A percentile compares a stretch with the other conserved stretches of the same genome.
phyloP scores from a whole-genome alignment of 1,140 invertebrate genomes.

The Pachyrhynchus sulphureomaculatus region DNA sequence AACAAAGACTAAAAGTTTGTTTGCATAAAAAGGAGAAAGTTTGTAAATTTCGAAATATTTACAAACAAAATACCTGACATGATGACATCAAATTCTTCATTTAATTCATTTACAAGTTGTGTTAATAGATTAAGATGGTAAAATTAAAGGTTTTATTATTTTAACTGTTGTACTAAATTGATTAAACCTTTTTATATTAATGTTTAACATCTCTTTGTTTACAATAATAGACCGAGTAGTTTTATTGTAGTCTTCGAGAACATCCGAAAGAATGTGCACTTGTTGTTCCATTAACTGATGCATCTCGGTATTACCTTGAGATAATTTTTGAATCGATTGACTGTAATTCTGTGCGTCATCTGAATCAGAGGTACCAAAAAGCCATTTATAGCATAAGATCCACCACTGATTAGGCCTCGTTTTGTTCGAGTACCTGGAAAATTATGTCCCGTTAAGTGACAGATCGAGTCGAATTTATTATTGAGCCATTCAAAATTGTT shows the following conservation, averaged over 20 bases:
- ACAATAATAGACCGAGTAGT: neutral
- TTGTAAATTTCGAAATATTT: slow-evolving; percentile 4
- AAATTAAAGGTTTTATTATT: neutral
- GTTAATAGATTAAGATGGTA: slow-evolving; percentile 15
- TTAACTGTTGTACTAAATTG: neutral
- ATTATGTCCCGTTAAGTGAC: too few relatives aligned
- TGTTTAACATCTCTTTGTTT: too few relatives aligned
- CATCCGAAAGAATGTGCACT: slow-evolving; percentile 16
- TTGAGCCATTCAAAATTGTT: too few relatives aligned
- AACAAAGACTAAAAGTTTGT: neutral
- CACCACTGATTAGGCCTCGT: slow-evolving; percentile 39
- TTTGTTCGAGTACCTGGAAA: neutral
- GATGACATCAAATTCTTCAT: slow-evolving; percentile 20
- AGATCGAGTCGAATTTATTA: too few relatives aligned
- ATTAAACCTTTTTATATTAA: neutral
- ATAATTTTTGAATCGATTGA: slow-evolving; percentile 34
- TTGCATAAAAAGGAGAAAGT: neutral
- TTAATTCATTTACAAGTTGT: slow-evolving; percentile 13
- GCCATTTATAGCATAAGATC: slow-evolving; percentile 44
- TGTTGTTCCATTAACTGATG: slow-evolving; percentile 30
- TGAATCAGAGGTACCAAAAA: slow-evolving; percentile 44
- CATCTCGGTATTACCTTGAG: slow-evolving; percentile 10
- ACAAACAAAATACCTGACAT: neutral
- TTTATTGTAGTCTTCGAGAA: slow-evolving; percentile 7
- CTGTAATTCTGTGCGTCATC: slow-evolving; percentile 41